Base-by-base conservation (phyloP, 2,113 vertebrate species). In the Mustela lutreola region DNA sequence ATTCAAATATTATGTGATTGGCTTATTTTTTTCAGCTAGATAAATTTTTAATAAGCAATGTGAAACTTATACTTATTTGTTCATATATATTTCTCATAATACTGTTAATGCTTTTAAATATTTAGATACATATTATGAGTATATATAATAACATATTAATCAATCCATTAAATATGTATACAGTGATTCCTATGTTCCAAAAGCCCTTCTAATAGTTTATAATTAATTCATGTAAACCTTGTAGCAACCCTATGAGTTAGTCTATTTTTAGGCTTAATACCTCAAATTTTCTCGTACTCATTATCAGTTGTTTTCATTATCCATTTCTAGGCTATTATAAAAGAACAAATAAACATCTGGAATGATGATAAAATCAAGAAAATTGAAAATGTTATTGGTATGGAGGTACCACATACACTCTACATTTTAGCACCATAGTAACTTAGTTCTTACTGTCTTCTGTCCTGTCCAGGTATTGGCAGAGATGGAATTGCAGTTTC, bases 321-420 rank as follows among this genome's bases (percentile, higher is more conserved):
- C 7, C n/a, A 80, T 65, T 84, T 87, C 18, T 78, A 73, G 15
- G 1, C 7, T 58, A 79, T 36, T 60, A n/a, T 16, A 48, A 89
- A 92, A 53, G 24, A 91, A 53, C 2, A 94, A 76, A 12, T 80
- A 39, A 94, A 83, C 14, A 85, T 18, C 56, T 15, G 45, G 15
- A 31, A 91, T 97, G 92, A 28, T 89, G 91, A 70, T 50, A 96
- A 95, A 97, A 86, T 10, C 18, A 94, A 76, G 45, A 48, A 63
- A 98, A 96, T 83, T 33, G 18, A 81, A 80, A 93, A 95, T 82
- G 73, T 78, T 86, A 19, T 89, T 73, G 7, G 4, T 42, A 26
- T 88, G 16, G 62, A 45, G 15, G 63, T 24, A 19, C 81, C 81
- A 42, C 60, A 19, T 33, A 11, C 6, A 16, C 4, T 53, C n/a